Conservation (phyloP, 2,797 vertebrate genomes). For the Xenops minutus region DNA sequence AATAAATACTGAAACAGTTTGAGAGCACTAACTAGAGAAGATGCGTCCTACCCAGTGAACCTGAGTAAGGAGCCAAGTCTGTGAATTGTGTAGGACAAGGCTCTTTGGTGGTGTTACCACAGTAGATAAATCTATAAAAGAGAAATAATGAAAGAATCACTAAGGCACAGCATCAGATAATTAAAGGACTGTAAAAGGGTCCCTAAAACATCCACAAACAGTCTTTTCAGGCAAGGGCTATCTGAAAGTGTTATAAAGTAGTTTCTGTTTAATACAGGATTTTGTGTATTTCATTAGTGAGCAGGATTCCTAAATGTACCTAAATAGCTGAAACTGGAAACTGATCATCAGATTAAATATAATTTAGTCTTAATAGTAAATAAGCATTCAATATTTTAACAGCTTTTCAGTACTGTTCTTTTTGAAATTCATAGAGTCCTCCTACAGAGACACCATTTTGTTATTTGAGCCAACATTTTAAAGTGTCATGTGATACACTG, state of each 20-base stretch:
- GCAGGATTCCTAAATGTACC: background rate
- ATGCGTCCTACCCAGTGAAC: background rate
- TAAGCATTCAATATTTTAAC: background rate
- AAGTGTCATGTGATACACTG: background rate
- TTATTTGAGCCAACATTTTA: background rate
- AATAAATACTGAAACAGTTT: background rate
- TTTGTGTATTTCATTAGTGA: background rate
- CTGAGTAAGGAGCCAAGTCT: background rate
- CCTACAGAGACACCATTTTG: background rate
- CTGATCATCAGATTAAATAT: background rate
- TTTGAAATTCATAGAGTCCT: background rate
- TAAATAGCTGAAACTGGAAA: background rate
- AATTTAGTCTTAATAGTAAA: background rate
- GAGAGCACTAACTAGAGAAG: background rate
- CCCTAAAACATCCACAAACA: background rate
- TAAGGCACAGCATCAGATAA: background rate
- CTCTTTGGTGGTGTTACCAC: fast-evolving
- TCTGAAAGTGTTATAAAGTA: background rate
- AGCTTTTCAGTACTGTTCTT: background rate
- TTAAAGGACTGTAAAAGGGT: background rate
- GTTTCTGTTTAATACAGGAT: background rate
- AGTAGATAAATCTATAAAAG: background rate
- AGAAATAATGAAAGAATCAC: background rate
- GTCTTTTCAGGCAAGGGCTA: background rate
- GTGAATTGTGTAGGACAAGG: background rate